A percentile compares a stretch with the other conserved stretches of the same genome.
Conservation (phyloP, 2,113 vertebrate genomes). For the Azemiops feae region DNA sequence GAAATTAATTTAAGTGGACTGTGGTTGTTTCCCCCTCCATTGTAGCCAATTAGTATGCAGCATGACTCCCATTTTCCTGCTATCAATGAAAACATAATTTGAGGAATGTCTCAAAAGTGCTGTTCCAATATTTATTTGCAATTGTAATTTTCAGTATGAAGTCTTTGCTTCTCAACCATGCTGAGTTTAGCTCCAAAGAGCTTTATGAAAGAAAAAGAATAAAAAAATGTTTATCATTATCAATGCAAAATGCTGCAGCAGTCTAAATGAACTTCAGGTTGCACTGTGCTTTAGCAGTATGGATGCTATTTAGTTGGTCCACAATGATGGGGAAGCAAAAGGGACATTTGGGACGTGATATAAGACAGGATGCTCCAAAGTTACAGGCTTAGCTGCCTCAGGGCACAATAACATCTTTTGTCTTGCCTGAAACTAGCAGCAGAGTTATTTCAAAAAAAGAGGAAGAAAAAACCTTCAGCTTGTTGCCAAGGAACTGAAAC, state of each 20-base stretch:
- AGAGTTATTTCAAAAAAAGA: not conserved
- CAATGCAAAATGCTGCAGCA: not conserved
- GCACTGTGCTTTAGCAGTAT: not conserved
- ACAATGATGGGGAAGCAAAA: not conserved
- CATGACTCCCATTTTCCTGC: not conserved
- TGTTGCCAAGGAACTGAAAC: not conserved
- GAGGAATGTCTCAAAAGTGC: not conserved
- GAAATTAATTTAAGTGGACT: not conserved
- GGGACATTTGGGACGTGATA: rapidly evolving
- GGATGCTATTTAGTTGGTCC: not conserved
- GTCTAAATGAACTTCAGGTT: not conserved
- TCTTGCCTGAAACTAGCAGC: not conserved
- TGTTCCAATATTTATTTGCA: not conserved
- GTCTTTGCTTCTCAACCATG: not conserved
- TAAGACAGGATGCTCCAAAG: not conserved
- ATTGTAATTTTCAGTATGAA: not conserved
- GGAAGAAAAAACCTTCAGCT: not conserved
- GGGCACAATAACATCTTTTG: constrained; percentile 8
- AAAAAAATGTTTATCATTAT: not conserved
- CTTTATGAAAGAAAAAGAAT: not conserved
- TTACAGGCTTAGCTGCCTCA: not conserved
- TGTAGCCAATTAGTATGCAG: not conserved
- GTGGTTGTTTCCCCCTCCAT: not conserved
- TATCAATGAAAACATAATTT: not conserved
- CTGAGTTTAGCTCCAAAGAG: not conserved